phyloP scores from a whole-genome alignment of 2,888 invertebrate species.

The Drosophila vallismaia region DNA sequence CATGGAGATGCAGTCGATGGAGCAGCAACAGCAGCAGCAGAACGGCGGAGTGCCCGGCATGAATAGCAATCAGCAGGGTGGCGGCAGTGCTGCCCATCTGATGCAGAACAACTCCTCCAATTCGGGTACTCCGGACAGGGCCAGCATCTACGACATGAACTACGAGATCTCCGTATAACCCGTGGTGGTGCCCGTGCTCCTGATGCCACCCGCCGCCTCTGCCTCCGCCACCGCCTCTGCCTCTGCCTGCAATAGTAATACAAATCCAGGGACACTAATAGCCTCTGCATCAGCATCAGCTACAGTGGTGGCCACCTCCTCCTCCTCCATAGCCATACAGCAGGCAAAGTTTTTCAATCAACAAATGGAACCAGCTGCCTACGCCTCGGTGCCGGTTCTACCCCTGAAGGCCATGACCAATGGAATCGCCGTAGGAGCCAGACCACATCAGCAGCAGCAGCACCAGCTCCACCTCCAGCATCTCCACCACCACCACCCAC shows the following conservation, averaged over 20 bases:
- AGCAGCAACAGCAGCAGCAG: slow-evolving; percentile 82
- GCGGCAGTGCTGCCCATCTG: slow-evolving; percentile 9
- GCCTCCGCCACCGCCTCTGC: slow-evolving; percentile 11
- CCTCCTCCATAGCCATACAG: slow-evolving; percentile 36
- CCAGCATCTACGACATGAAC: slow-evolving; percentile 97
- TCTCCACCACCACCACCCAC: too few relatives aligned
- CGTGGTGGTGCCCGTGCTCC: slow-evolving; percentile 82
- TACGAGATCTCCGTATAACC: slow-evolving; percentile 97
- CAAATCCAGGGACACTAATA: background rate
- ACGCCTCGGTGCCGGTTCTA: slow-evolving; percentile 78
- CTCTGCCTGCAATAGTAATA: slow-evolving; percentile 3
- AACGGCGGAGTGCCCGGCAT: slow-evolving; percentile 65
- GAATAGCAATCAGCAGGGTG: slow-evolving; percentile 18
- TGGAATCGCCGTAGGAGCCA: slow-evolving; percentile 28
- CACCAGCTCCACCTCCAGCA: slow-evolving; percentile 6
- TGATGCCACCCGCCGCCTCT: slow-evolving; percentile 75
- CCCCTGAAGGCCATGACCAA: slow-evolving; percentile 51
- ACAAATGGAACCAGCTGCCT: slow-evolving; percentile 67
- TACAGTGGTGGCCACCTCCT: slow-evolving; percentile 39
- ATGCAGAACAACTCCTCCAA: slow-evolving; percentile 83
- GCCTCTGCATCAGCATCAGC: slow-evolving; percentile 12
- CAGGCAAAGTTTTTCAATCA: slow-evolving; percentile 45
- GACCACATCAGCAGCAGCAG: slow-evolving; percentile 29
- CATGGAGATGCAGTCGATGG: slow-evolving; percentile 89
- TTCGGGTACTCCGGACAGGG: slow-evolving; percentile 91